These are phyloP conservation scores for Ecdyonurus torrentis DNA, from an alignment of 2,888 invertebrate genomes.

Conservation along the genomic window DNA sequence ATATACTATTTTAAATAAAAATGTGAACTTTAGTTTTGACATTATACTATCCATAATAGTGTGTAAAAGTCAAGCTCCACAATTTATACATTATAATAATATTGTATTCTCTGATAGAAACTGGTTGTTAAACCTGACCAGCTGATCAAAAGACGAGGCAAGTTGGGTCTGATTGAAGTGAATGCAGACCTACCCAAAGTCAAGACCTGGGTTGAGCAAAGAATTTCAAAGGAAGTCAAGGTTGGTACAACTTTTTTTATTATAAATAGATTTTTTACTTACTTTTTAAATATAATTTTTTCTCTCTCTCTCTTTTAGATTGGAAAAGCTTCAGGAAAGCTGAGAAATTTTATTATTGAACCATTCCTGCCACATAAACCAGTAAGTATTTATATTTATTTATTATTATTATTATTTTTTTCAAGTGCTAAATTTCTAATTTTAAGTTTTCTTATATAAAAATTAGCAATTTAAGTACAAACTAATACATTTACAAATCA, in stretches of 20 bases:
- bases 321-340: conserved; percentile 73
- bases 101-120: no score
- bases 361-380: conserved; percentile 84
- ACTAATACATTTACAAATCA: no score
- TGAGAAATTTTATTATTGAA: conserved; percentile 90
- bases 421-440: no score
- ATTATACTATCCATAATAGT: not conserved
- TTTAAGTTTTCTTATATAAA: no score
- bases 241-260: conserved; percentile 19
- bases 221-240: conserved; percentile 68
- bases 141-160: conserved; percentile 93
- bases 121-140: conserved; percentile 99
- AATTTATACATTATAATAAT: no score
- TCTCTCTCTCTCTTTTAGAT: conserved; percentile 33
- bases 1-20: not conserved
- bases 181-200: conserved; percentile 67
- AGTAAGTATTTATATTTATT: conserved; percentile 37
- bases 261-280: not conserved
- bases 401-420: no score
- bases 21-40: not conserved
- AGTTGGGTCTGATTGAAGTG: conserved; percentile 90
- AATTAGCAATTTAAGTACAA: no score
- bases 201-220: conserved; percentile 70
- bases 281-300: conserved; percentile 7
- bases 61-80: conserved; percentile 25